A percentile compares a stretch with the other conserved stretches of the same genome.
phyloP scores from a whole-genome alignment of 2,888 invertebrate genomes.

The Cephus nigrinus region DNA sequence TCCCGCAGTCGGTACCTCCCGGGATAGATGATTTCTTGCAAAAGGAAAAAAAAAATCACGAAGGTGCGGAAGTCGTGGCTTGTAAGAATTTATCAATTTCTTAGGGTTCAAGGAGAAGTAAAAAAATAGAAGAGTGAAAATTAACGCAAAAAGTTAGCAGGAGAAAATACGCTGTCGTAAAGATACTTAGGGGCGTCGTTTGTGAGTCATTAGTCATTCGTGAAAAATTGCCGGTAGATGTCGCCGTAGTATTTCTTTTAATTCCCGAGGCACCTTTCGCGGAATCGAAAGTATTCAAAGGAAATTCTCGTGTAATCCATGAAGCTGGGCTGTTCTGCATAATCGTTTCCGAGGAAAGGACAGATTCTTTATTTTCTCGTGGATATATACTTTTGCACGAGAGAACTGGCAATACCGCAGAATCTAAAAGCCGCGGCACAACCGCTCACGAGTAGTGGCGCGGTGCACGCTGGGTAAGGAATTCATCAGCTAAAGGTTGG shows the following conservation, averaged over 20 bases:
- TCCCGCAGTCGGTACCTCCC: constrained; percentile 18
- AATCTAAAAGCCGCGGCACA: constrained; percentile 10
- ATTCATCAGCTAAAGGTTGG: constrained; percentile 66
- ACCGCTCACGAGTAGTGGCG: constrained; percentile 19
- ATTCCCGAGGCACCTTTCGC: background rate
- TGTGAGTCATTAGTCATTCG: background rate
- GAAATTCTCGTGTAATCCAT: background rate
- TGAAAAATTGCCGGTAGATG: background rate
- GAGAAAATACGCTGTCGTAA: background rate
- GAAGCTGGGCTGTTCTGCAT: background rate
- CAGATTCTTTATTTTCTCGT: constrained; percentile 15
- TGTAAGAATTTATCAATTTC: background rate
- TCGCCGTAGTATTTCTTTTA: background rate
- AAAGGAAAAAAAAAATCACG: background rate
- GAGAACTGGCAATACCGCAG: constrained; percentile 30
- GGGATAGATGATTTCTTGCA: background rate
- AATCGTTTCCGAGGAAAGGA: background rate
- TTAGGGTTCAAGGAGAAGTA: background rate
- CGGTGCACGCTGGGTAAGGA: constrained; percentile 55
- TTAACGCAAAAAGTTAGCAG: background rate
- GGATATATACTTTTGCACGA: constrained; percentile 22
- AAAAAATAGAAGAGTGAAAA: background rate
- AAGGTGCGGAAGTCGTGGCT: background rate
- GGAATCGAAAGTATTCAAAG: background rate
- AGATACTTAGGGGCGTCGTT: background rate